Conservation (phyloP, 2,888 invertebrate species). For the Lasioglossum morio region DNA sequence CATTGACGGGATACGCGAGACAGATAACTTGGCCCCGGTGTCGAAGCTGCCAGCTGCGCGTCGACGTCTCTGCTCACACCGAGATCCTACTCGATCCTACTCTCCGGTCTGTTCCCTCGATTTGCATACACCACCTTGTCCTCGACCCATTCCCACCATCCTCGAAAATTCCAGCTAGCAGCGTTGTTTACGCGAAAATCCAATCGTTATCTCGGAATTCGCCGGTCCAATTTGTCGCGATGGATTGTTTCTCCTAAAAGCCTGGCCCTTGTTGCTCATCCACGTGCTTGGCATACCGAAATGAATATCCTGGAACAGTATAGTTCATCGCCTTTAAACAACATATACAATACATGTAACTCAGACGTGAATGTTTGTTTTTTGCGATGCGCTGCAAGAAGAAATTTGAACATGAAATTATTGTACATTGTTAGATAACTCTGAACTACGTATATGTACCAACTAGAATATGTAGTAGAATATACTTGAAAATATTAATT, state of each 20-base stretch:
- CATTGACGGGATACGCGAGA: conserved; percentile 43
- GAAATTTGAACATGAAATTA: too few species aligned
- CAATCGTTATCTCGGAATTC: conserved; percentile 9
- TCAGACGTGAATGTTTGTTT: background rate
- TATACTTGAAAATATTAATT: too few species aligned
- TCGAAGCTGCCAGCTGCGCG: conserved; percentile 37
- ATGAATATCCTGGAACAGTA: background rate
- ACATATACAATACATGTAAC: too few species aligned
- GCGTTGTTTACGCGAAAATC: background rate
- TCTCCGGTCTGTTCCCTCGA: background rate
- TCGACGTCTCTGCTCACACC: background rate
- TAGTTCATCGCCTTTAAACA: background rate
- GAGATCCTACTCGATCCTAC: background rate
- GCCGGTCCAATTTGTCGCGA: background rate
- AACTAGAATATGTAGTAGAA: too few species aligned
- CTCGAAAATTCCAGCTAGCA: background rate
- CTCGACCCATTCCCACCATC: background rate
- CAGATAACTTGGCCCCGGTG: conserved; percentile 47
- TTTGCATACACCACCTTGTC: background rate
- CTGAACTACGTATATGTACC: too few species aligned
- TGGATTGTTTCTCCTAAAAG: background rate
- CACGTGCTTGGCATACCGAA: background rate
- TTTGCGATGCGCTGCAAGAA: background rate
- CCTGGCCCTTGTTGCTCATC: background rate
- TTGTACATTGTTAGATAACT: too few species aligned